Percentiles rank a stretch among this genome's conserved stretches.
Evolutionary conservation across 2,888 invertebrate species (phyloP).

Genomic region (Itoplectis maculator): DNA sequence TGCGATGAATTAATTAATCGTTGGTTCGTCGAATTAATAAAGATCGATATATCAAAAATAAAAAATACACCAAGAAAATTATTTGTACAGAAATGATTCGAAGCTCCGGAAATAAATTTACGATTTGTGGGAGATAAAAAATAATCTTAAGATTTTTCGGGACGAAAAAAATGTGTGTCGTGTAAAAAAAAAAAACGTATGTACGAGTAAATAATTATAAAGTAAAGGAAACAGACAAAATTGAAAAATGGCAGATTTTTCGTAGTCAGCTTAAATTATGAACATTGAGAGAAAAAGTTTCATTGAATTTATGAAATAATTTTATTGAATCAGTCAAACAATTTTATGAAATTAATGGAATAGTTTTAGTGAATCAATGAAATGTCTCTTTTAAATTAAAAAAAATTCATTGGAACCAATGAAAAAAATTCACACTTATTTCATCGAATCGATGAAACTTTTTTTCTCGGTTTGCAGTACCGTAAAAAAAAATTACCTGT

Average conservation of each 20-base stretch:
- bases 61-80: slow-evolving; percentile 52
- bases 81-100: slow-evolving; percentile 55
- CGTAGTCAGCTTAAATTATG: slow-evolving; percentile 62
- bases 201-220: slow-evolving; percentile 28
- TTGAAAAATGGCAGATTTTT: slow-evolving; percentile 20
- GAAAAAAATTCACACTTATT: no score
- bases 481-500: slow-evolving; percentile 49
- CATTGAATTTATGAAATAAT: neutral
- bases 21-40: slow-evolving; percentile 26
- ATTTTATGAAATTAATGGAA: no score
- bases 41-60: slow-evolving; percentile 48
- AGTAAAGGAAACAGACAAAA: slow-evolving; percentile 3
- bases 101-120: neutral
- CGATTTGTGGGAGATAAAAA: slow-evolving; percentile 11
- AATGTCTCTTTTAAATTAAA: no score
- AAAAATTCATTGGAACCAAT: no score
- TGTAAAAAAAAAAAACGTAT: slow-evolving; percentile 23
- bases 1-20: slow-evolving; percentile 35
- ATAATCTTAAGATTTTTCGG: neutral
- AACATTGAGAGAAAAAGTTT: no score
- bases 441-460: no score
- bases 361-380: no score
- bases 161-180: slow-evolving; percentile 24
- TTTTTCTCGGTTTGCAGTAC: slow-evolving; percentile 52
- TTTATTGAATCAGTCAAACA: no score